phyloP scores from a whole-genome alignment of 1,140 invertebrate genomes.

The Aphaenogaster floridana region DNA sequence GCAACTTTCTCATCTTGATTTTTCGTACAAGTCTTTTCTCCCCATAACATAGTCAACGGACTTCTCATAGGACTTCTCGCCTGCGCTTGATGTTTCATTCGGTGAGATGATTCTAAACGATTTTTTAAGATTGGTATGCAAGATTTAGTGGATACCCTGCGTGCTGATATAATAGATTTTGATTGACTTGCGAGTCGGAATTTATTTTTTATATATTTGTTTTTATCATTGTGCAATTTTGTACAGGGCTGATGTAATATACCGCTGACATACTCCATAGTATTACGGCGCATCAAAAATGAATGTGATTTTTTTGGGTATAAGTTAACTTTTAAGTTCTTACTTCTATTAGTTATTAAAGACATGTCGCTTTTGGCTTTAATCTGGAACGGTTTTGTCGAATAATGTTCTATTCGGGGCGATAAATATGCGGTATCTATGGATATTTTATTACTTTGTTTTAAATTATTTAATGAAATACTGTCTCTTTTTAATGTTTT shows the following conservation, averaged over 20 bases:
- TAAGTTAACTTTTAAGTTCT: neutral
- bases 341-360: neutral
- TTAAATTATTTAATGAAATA: neutral
- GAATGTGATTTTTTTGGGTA: constrained; percentile 6
- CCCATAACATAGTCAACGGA: constrained; percentile 60
- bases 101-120: constrained; percentile 62
- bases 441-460: constrained; percentile 10
- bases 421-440: neutral
- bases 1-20: constrained; percentile 18
- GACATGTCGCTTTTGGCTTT: constrained; percentile 34
- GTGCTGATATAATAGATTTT: neutral
- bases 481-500: neutral
- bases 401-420: neutral
- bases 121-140: constrained; percentile 78
- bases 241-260: neutral
- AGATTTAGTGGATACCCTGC: constrained; percentile 71
- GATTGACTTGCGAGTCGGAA: neutral
- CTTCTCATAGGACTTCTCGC: constrained; percentile 69
- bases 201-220: constrained; percentile 21
- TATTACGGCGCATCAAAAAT: neutral
- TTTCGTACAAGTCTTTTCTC: constrained; percentile 29
- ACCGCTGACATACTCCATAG: neutral
- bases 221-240: neutral
- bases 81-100: constrained; percentile 47
- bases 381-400: neutral